phyloP scores from a whole-genome alignment of 92 coral and sea anemone species.

The Pocillopora grandis region DNA sequence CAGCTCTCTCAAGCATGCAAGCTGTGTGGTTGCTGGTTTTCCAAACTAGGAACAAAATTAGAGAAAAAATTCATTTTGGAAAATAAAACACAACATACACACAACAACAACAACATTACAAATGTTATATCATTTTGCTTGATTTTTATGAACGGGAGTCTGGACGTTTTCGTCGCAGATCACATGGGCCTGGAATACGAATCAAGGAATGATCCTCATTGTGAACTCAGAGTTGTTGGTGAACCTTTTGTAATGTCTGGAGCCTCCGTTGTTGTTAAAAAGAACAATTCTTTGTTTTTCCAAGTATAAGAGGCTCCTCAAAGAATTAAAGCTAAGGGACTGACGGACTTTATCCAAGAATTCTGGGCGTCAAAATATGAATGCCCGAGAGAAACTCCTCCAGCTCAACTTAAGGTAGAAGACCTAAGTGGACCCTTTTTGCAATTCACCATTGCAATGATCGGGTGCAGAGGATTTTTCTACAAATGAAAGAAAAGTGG shows the following conservation, averaged over 20 bases:
- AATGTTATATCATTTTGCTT: background rate
- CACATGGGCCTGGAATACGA: too few relatives aligned
- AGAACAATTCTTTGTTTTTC: constrained; percentile 72
- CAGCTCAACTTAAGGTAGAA: too few relatives aligned
- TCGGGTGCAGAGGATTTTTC: constrained; percentile 52
- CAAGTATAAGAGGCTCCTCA: constrained; percentile 57
- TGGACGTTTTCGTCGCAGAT: constrained; percentile 45
- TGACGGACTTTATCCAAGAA: constrained; percentile 9
- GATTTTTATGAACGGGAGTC: constrained; percentile 41
- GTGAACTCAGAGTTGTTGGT: too few relatives aligned
- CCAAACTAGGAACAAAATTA: too few relatives aligned
- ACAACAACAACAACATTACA: background rate
- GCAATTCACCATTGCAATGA: constrained; percentile 73
- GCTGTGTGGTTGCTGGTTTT: too few relatives aligned
- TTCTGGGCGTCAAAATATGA: too few relatives aligned
- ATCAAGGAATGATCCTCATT: too few relatives aligned
- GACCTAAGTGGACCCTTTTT: background rate
- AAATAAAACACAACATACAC: background rate
- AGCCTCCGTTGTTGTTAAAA: constrained; percentile 60
- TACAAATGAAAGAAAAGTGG: background rate
- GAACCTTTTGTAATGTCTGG: too few relatives aligned
- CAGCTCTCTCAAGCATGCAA: too few relatives aligned
- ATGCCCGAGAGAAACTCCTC: too few relatives aligned
- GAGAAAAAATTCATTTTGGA: too few relatives aligned
- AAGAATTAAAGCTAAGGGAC: constrained; percentile 65